Percentiles rank a stretch among this genome's conserved stretches.
Conservation (phyloP, 2,797 vertebrate species). For the Falco naumanni region DNA sequence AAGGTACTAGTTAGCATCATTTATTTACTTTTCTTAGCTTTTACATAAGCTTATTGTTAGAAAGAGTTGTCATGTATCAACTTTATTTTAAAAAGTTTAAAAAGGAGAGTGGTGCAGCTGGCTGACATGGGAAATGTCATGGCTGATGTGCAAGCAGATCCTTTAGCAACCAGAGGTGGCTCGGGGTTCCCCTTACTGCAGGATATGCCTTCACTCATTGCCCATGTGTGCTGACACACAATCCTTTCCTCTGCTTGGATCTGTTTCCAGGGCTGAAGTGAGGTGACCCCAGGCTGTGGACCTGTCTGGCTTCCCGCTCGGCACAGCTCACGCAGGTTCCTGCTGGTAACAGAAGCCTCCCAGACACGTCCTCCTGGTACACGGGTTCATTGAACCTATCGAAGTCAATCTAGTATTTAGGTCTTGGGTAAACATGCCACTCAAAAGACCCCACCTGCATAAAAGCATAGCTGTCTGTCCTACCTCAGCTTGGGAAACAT, state of each 20-base stretch:
- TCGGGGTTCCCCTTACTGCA: neutral
- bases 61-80: neutral
- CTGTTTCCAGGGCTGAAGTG: neutral
- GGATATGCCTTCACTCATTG: neutral
- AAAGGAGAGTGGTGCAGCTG: neutral
- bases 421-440: neutral
- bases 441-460: neutral
- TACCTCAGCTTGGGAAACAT: neutral
- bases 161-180: neutral
- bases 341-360: neutral
- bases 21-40: neutral
- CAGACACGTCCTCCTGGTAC: neutral
- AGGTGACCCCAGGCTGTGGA: neutral
- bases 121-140: neutral
- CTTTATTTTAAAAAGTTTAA: neutral
- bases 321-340: neutral
- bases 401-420: neutral
- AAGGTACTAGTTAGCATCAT: neutral
- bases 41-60: neutral
- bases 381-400: neutral
- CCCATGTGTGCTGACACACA: neutral
- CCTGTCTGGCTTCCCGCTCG: rapidly evolving
- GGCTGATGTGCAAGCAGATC: neutral
- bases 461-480: neutral
- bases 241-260: neutral